Percentiles rank a stretch among this genome's conserved stretches.
These are phyloP conservation scores for Centropristis striata DNA, from an alignment of 2,113 vertebrate genomes.

Conservation along the genomic window DNA sequence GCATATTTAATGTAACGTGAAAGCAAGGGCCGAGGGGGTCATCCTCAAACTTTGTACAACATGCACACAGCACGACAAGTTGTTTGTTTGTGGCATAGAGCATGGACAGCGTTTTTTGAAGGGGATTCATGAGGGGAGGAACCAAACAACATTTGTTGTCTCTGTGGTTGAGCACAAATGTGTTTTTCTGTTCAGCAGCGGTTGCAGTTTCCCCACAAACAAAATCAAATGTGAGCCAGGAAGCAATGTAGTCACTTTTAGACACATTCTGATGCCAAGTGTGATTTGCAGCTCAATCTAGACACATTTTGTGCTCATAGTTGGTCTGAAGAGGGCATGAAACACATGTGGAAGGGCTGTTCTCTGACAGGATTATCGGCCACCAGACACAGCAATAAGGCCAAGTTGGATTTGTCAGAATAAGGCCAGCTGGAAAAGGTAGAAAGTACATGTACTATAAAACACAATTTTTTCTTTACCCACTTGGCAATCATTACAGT, in stretches of 20 bases:
- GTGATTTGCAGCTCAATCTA: conserved; percentile 22
- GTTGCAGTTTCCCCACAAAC: conserved; percentile 28
- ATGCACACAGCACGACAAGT: conserved; percentile 42
- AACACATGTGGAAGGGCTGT: conserved; percentile 20
- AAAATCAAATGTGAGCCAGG: conserved; percentile 37
- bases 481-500: conserved; percentile 38
- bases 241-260: conserved; percentile 31
- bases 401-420: conserved; percentile 10
- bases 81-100: conserved; percentile 53
- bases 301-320: conserved; percentile 7
- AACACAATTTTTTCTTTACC: conserved; percentile 8
- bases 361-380: conserved; percentile 39
- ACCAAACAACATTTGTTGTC: conserved; percentile 20
- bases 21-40: conserved; percentile 49
- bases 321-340: conserved; percentile 32
- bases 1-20: conserved; percentile 70
- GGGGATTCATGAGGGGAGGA: conserved; percentile 14
- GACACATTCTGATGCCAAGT: conserved; percentile 35
- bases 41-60: conserved; percentile 42
- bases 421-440: conserved; percentile 20
- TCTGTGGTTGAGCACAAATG: conserved; percentile 29
- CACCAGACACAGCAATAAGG: conserved; percentile 25
- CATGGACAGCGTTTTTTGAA: conserved; percentile 29
- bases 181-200: conserved; percentile 31
- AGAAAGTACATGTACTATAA: conserved; percentile 3